phyloP scores from a whole-genome alignment of 2,888 invertebrate genomes.

The Heliconius sara region DNA sequence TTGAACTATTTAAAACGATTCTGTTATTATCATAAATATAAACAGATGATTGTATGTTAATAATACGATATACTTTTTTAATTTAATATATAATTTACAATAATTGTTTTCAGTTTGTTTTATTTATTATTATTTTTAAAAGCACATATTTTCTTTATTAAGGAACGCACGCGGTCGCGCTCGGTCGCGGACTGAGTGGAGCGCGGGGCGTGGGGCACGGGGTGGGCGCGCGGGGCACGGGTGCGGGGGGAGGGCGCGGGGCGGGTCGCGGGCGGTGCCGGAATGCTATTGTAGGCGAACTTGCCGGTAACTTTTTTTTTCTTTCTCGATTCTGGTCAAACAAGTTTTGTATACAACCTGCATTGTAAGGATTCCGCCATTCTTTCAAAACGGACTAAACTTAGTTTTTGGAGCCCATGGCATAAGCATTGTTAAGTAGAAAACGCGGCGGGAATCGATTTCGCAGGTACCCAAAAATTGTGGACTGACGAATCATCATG shows the following conservation, averaged over 20 bases:
- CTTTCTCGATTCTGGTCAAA: slow-evolving; percentile 80
- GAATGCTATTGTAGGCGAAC: slow-evolving; percentile 84
- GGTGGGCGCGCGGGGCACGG: slow-evolving; percentile 55
- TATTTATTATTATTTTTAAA: slow-evolving; percentile 21
- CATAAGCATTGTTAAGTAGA: slow-evolving; percentile 54
- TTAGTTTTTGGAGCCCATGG: slow-evolving; percentile 57
- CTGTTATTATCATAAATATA: neutral
- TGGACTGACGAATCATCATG: slow-evolving; percentile 21
- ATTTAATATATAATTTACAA: slow-evolving; percentile 47
- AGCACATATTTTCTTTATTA: slow-evolving; percentile 41
- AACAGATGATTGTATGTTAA: slow-evolving; percentile 50
- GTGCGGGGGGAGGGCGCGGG: slow-evolving; percentile 62
- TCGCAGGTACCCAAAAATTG: slow-evolving; percentile 21
- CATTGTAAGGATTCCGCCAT: slow-evolving; percentile 84
- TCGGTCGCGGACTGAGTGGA: slow-evolving; percentile 68
- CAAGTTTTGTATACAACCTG: slow-evolving; percentile 84
- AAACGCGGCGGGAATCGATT: slow-evolving; percentile 31
- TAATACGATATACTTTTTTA: slow-evolving; percentile 31
- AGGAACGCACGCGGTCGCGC: slow-evolving; percentile 69
- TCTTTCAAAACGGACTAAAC: slow-evolving; percentile 77
- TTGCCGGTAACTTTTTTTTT: slow-evolving; percentile 80
- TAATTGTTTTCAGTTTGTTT: slow-evolving; percentile 13
- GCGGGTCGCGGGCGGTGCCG: slow-evolving; percentile 74
- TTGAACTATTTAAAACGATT: neutral
- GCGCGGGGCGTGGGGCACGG: slow-evolving; percentile 70